phyloP scores from a whole-genome alignment of 2,797 vertebrate genomes.

The Hippoglossus hippoglossus region DNA sequence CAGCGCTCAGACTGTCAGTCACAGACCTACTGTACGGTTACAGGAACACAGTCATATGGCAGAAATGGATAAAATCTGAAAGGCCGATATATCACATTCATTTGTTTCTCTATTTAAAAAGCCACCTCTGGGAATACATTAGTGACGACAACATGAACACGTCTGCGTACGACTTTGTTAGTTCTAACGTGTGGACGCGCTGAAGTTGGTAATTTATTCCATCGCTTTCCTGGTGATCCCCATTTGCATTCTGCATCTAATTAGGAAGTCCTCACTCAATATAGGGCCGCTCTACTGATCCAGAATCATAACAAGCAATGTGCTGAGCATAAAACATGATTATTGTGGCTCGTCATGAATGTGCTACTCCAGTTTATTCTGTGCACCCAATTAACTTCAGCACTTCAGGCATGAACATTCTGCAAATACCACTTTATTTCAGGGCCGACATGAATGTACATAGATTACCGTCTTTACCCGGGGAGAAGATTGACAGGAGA shows the following conservation, averaged over 20 bases:
- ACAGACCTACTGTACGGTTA: conserved; percentile 41
- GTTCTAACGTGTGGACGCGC: conserved; percentile 26
- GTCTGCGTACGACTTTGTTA: neutral
- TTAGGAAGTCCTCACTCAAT: conserved; percentile 71
- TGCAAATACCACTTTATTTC: conserved; percentile 49
- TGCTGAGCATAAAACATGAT: conserved; percentile 65
- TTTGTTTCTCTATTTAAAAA: conserved; percentile 48
- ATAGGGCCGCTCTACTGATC: conserved; percentile 55
- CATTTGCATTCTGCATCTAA: conserved; percentile 76
- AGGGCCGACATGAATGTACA: conserved; percentile 31
- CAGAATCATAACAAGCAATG: conserved; percentile 69
- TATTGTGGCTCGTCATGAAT: conserved; percentile 63
- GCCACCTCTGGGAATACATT: conserved; percentile 26
- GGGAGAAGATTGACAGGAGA: conserved; percentile 14
- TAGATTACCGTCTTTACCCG: conserved; percentile 24
- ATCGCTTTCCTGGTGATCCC: conserved; percentile 35
- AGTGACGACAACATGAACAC: conserved; percentile 25
- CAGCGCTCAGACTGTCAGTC: conserved; percentile 64
- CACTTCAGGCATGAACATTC: conserved; percentile 63
- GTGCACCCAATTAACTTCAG: conserved; percentile 73
- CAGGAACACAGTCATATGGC: conserved; percentile 26
- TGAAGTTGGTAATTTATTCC: conserved; percentile 51
- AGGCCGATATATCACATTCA: conserved; percentile 33
- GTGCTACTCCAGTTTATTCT: conserved; percentile 59
- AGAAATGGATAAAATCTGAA: conserved; percentile 36